Conservation (phyloP, 1,140 invertebrate species). For the Lepidurus apus region DNA sequence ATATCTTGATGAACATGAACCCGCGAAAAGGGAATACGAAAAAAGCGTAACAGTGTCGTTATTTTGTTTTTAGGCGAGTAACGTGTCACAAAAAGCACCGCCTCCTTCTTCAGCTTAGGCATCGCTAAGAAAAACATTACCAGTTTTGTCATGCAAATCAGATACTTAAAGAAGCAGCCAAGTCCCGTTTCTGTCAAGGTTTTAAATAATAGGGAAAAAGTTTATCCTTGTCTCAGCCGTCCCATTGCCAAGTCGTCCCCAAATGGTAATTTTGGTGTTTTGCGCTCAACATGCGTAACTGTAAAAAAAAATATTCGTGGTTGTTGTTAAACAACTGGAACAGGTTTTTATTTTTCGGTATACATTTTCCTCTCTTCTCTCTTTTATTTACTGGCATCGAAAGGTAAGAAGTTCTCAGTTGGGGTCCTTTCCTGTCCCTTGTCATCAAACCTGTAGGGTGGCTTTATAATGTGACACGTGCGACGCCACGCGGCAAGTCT, state of each 20-base stretch:
- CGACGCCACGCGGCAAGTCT: constrained; percentile 7
- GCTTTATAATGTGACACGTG: constrained; percentile 14
- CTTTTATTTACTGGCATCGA: neutral
- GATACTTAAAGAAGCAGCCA: neutral
- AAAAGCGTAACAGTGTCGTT: neutral
- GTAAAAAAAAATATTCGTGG: neutral
- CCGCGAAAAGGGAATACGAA: neutral
- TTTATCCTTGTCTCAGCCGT: neutral
- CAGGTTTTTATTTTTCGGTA: neutral
- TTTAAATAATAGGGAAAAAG: neutral
- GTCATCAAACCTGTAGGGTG: constrained; percentile 16
- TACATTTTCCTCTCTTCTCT: neutral
- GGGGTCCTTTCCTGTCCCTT: constrained; percentile 13
- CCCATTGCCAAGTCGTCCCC: too few species aligned
- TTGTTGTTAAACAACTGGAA: neutral
- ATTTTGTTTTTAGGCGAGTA: neutral
- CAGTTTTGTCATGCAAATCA: neutral
- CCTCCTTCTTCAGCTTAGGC: neutral
- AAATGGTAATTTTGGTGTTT: constrained; percentile 10
- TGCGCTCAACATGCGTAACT: constrained; percentile 3
- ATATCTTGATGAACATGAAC: neutral
- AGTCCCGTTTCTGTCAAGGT: neutral
- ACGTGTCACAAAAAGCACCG: neutral
- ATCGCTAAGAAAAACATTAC: neutral
- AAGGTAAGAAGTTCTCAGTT: neutral